Base-by-base conservation (phyloP, 2,113 vertebrate genomes). In the Passer montanus region DNA sequence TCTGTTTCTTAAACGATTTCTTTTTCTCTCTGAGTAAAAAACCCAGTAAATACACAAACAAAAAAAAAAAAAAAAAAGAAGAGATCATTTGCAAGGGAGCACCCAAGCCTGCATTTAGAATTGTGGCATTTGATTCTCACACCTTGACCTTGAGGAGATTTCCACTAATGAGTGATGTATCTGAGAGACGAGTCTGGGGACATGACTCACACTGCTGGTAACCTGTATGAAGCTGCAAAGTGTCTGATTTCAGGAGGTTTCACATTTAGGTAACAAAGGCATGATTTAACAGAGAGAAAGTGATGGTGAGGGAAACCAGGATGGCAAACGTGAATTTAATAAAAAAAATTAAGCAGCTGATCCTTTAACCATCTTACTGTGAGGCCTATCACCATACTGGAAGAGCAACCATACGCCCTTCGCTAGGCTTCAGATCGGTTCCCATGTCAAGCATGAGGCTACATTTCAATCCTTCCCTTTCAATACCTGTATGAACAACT, bases 1-100 rank as follows among this genome's bases (percentile, higher is more conserved):
- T 50, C 67, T 60, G 24, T 33, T 68, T 10, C 26, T 56, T 6
- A 83, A 70, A 58, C 10, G 6, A 52, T 31, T 82, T 41, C 0
- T n/a, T 79, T 85, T 77, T 76, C 58, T 82, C 15, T n/a, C n/a
- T n/a, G n/a, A n/a, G n/a, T 21, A 84, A 89, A 87, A 27, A 23
- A 2, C 19, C 4, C 21, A 66, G 5, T 13, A 16, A 83, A 73
- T 49, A 18, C 9, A n/a, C 2, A 13, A 56, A 47, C 7, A 85
- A 87, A 21, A 5, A 82, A 66, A 85, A 87, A 21, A 5, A 82
- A 66, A 2, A 14, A 37, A 37, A 37, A 37, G 35, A 2, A 14
- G 15, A 52, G 19, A 19, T 58, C 2, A 28, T 37, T 44, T 66
- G 18, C 66, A 37, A 81, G 14, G 19, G 33, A 56, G 13, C 15